Percentiles rank a stretch among this genome's conserved stretches.
phyloP scores from a whole-genome alignment of 2,797 vertebrate species.

The Valencia hispanica region DNA sequence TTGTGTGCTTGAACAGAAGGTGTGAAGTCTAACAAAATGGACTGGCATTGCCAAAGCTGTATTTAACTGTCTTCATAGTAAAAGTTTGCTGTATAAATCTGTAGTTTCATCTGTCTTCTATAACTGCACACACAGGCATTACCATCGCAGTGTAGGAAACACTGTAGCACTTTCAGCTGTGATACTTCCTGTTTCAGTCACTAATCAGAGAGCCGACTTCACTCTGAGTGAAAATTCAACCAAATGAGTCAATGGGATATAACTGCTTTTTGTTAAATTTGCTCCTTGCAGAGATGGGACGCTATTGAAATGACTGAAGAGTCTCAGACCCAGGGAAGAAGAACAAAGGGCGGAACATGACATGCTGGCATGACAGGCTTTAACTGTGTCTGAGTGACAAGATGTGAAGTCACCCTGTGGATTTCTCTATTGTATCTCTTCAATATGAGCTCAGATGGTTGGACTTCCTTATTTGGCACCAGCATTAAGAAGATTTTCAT shows the following conservation, averaged over 20 bases:
- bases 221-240: conserved; percentile 46
- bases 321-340: conserved; percentile 31
- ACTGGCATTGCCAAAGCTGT: background rate
- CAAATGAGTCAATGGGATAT: conserved; percentile 53
- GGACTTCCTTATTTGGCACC: conserved; percentile 63
- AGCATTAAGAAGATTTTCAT: conserved; percentile 46
- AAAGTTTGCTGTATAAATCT: background rate
- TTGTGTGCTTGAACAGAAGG: too few relatives aligned
- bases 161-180: conserved; percentile 42
- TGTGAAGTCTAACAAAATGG: background rate
- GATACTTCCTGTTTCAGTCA: conserved; percentile 63
- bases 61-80: background rate
- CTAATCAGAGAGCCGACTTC: conserved; percentile 53
- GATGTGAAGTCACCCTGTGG: conserved; percentile 41
- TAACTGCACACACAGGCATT: conserved; percentile 21
- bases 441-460: conserved; percentile 43
- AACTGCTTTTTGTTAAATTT: conserved; percentile 54
- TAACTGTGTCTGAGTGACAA: conserved; percentile 48
- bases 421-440: conserved; percentile 53
- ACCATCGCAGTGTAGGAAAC: conserved; percentile 41
- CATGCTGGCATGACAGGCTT: conserved; percentile 31
- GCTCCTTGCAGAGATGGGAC: conserved; percentile 57
- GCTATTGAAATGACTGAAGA: conserved; percentile 61
- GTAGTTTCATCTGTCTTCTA: conserved; percentile 27
- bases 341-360: conserved; percentile 32